A percentile compares a stretch with the other conserved stretches of the same genome.
Evolutionary conservation across 2,797 vertebrate species (phyloP).

Genomic region (Fundulus diaphanus): DNA sequence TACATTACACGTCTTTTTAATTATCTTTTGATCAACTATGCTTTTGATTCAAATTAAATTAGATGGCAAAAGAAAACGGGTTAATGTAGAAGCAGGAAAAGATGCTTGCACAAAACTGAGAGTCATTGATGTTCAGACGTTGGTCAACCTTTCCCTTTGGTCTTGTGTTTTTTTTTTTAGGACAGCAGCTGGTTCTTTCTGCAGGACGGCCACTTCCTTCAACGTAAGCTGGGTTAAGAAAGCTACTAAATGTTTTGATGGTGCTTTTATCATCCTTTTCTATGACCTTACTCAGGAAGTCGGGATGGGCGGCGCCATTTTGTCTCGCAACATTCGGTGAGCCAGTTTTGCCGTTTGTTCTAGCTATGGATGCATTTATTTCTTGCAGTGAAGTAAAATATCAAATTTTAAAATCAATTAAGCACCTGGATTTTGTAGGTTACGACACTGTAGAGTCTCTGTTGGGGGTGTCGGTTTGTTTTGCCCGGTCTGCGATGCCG

Average conservation of each 20-base stretch:
- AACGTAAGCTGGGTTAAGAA: neutral
- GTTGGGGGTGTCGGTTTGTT: no score
- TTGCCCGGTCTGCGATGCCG: no score
- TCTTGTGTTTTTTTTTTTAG: neutral
- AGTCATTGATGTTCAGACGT: neutral
- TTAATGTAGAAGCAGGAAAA: conserved; percentile 11
- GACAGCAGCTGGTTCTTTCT: neutral
- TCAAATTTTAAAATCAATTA: no score
- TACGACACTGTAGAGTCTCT: no score
- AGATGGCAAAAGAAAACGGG: conserved; percentile 26
- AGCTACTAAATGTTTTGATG: neutral
- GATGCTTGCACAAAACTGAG: neutral
- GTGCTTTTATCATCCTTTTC: no score
- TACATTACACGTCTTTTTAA: conserved; percentile 45
- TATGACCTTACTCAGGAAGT: no score
- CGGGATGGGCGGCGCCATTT: no score
- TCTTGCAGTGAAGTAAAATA: no score
- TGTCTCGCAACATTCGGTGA: no score
- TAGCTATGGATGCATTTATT: no score
- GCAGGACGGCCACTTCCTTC: neutral
- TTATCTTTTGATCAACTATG: conserved; percentile 60
- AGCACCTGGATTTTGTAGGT: no score
- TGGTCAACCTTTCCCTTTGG: neutral
- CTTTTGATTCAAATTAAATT: conserved; percentile 49
- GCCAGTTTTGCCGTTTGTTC: no score